phyloP scores from a whole-genome alignment of 2,113 vertebrate species.

The Albula goreensis region DNA sequence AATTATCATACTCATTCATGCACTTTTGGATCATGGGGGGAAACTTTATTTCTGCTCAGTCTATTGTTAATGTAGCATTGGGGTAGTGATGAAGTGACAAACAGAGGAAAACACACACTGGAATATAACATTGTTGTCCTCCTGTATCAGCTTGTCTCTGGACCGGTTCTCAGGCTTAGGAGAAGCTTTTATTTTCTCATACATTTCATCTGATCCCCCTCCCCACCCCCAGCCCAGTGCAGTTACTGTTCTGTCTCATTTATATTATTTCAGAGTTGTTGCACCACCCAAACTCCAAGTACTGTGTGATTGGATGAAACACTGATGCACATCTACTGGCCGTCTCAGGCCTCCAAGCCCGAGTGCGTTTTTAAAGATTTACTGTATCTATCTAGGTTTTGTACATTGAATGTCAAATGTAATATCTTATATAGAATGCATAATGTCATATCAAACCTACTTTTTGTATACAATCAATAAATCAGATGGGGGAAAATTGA shows the following conservation, averaged over 20 bases:
- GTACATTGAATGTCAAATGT: slow-evolving; percentile 80
- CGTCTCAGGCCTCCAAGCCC: slow-evolving; percentile 57
- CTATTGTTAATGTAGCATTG: slow-evolving; percentile 9
- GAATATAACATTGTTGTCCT: neutral
- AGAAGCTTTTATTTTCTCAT: neutral
- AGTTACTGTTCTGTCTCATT: neutral
- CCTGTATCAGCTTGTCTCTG: neutral
- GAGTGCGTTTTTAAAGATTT: slow-evolving; percentile 68
- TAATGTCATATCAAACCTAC: slow-evolving; percentile 79
- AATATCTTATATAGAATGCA: slow-evolving; percentile 82
- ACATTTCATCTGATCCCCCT: neutral
- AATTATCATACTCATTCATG: neutral
- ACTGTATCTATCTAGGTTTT: slow-evolving; percentile 70
- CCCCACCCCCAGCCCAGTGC: neutral
- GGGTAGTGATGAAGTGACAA: neutral
- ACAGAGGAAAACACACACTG: neutral
- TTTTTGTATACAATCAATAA: slow-evolving; percentile 83
- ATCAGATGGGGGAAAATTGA: slow-evolving; percentile 62
- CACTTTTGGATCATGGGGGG: too few relatives aligned
- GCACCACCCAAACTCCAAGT: neutral
- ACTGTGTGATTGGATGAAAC: slow-evolving; percentile 17
- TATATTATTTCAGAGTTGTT: neutral
- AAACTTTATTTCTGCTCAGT: neutral
- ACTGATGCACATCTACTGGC: slow-evolving; percentile 40
- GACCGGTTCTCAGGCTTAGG: neutral